Evolutionary conservation across 2,888 invertebrate species (phyloP), one percentile per base, ranked within the genome.

Genomic region (Pecten maximus): DNA sequence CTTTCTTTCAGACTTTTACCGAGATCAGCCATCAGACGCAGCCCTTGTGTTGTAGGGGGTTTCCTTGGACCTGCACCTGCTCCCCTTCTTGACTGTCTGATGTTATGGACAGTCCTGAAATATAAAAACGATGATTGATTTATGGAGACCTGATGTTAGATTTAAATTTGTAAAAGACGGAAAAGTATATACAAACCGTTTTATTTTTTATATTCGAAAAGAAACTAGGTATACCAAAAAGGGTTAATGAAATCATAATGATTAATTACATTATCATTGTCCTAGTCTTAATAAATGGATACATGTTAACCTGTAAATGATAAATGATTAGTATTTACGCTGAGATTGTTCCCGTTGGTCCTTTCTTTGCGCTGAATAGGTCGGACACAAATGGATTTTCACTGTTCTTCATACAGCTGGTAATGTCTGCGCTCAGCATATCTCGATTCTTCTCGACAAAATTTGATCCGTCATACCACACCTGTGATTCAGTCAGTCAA

Each of bases 371-470:
- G 0, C 93, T 93, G 89, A 96, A 96, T 28, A 96, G 92, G 91
- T 95, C 95, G 50, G 92, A 92, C 50, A 96, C 94, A 87, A 96
- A 94, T 23, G 93, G 93, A 90, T 95, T 94, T 6, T 89, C 90
- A 88, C 96, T 96, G n/a, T 91, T 90, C 89, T 93, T 92, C 93
- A 96, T 92, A 87, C 94, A 94, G 10, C 93, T 91, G n/a, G 93
- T 91, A 88, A 96, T 88, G 88, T 95, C 95, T 6, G 91, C 90
- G 88, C 94, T 94, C 28, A 96, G 92, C 12, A 92, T 92, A 91
- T 96, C 96, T 35, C 95, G 91, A 91, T 96, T 96, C 93, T 96
- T 96, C 92, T 96, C 95, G 28, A 96, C 92, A 91, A 96, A 95
- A 2, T 94, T 93, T 12, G 89, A 60, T 2, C 95, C 95, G 40